Evolutionary conservation across 2,113 vertebrate genomes (phyloP).

Genomic region (Sorex fumeus): DNA sequence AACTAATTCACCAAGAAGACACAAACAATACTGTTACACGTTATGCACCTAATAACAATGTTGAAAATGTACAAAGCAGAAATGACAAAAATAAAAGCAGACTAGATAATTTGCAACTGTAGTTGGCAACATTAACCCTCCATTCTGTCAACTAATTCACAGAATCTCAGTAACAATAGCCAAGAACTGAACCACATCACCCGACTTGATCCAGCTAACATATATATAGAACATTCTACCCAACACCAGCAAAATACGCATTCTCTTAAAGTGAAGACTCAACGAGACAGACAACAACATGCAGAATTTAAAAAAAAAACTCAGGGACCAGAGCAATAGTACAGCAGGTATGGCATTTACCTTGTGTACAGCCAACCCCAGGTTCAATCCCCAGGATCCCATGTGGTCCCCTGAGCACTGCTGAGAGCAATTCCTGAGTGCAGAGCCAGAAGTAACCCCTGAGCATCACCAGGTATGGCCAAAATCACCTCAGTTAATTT

Average conservation of each 20-base stretch:
- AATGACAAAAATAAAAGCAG: background rate
- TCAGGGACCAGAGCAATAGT: too few relatives aligned
- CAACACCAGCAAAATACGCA: background rate
- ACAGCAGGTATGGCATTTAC: too few relatives aligned
- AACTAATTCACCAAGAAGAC: background rate
- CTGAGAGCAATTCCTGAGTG: too few relatives aligned
- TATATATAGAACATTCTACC: background rate
- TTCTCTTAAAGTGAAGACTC: slow-evolving; percentile 18
- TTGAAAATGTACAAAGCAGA: slow-evolving; percentile 7
- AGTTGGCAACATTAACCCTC: background rate
- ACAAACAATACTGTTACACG: background rate
- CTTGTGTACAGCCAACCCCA: too few relatives aligned
- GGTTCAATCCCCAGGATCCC: too few relatives aligned
- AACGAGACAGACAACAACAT: background rate
- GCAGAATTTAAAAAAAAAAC: background rate
- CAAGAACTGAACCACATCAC: slow-evolving; percentile 6
- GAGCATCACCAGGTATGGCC: too few relatives aligned
- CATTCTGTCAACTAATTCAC: background rate
- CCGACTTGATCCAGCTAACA: background rate
- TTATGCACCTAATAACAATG: background rate
- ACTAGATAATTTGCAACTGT: background rate
- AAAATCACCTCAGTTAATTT: background rate
- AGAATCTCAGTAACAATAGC: slow-evolving; percentile 19
- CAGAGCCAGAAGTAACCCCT: too few relatives aligned
- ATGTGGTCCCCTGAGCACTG: too few relatives aligned